Base-by-base conservation (phyloP, 2,888 invertebrate genomes). In the Drosophila nr. medialis region DNA sequence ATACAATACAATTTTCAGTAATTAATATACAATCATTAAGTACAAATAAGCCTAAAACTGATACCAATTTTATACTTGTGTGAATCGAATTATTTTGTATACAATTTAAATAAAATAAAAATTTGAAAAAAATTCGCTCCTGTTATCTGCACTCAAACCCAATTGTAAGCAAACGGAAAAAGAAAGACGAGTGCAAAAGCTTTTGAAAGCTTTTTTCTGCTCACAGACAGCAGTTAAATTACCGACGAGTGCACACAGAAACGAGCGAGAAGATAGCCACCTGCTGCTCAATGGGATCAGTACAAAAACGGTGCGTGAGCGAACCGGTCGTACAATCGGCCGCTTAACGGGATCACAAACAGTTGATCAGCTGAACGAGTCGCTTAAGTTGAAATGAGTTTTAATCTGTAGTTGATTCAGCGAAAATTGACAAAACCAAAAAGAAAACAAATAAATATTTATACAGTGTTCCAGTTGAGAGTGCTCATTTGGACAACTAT, bases 81-180 rank as follows among this genome's bases (percentile, higher is more conserved):
- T 86, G 64, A 77, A 75, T 63, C 68, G 72, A 80, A 81, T 72
- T 77, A 68, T 83, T 77, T 83, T 86, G 68, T 81, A 75, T 64
- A 89, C 75, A 78, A 45, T 65, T 66, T 66, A 73, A 83, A 81
- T 65, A 59, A 63, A 64, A 45, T 55, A 55, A 64, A 67, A 64
- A 83, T 58, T 58, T 48, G 36, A 36, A 29, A 38, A 38, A 24
- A 42, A 34, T 2, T 4, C 15, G 45, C 15, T 24, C 49, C 55
- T 58, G 13, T 56, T 18, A 68, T 68, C 67, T 30, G n/a, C 7
- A 45, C 29, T 29, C 56, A 55, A 62, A 61, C 48, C 40, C 24
- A 38, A 27, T 24, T 27, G 51, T 60, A 65, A 60, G 24, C 50
- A 38, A n/a, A 21, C 34, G 45, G 27, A 18, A 15, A 1, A 32